Base-by-base conservation (phyloP, 2,888 invertebrate genomes). In the Drosophila longiperda region DNA sequence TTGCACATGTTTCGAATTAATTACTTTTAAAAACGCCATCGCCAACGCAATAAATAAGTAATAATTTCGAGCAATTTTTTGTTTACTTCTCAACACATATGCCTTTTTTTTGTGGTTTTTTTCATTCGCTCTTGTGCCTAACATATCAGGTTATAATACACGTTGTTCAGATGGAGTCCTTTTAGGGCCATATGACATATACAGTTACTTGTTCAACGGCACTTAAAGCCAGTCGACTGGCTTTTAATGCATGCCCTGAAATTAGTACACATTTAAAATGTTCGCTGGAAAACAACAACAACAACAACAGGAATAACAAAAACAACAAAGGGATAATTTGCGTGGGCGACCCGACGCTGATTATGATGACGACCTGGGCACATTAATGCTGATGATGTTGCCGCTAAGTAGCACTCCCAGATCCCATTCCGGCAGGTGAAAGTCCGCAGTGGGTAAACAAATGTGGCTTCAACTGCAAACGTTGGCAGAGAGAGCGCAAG, bases 361-460 rank as follows among this genome's bases (percentile, higher is more conserved):
- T 83, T 83, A 87, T 87, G 74, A 80, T 71, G 78, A 80, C 78
- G 82, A 84, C 74, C 87, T 75, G 84, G 87, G 80, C 80, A 77
- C 83, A 83, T 83, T 83, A 83, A 87, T 77, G 83, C 78, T 83
- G 83, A 87, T 83, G 87, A 87, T 83, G 83, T 82, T 87, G 78
- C 87, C 82, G 83, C 87, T 83, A 83, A 83, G 87, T 83, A 87
- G 83, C 83, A 80, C 80, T 82, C 87, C 84, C 83, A 73, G 73
- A 66, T 66, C 79, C 73, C 78, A 78, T 74, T 66, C 60, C 57
- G 12, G 32, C 40, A 29, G 45, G 49, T n/a, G n/a, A 57, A 60
- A 29, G 23, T 55, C 60, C 63, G 64, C 53, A 45, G 62, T 59
- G 68, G 85, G 82, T 75, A 71, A 82, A 72, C 83, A 78, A 80